phyloP scores from a whole-genome alignment of 2,113 vertebrate species.

The Seriola quinqueradiata region DNA sequence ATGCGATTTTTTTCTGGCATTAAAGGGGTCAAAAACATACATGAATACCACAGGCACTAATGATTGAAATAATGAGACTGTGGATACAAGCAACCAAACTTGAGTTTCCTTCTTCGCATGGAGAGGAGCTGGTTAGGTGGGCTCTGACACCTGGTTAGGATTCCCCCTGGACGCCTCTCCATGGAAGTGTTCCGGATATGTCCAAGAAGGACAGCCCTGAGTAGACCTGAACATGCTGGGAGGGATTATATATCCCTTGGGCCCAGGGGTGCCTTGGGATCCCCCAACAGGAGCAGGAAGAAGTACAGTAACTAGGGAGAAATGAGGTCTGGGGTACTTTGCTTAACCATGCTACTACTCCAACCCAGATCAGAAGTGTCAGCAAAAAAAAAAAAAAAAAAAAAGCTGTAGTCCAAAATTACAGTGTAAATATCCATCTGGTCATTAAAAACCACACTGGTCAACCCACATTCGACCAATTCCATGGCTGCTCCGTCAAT shows the following conservation, averaged over 20 bases:
- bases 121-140: too few relatives aligned
- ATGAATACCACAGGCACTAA: neutral
- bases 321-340: neutral
- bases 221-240: slow-evolving; percentile 1
- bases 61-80: neutral
- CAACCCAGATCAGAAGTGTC: neutral
- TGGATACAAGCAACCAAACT: too few relatives aligned
- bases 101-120: too few relatives aligned
- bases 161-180: neutral
- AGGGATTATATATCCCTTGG: slow-evolving; percentile 2
- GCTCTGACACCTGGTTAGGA: neutral
- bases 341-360: neutral
- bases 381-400: neutral
- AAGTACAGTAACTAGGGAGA: neutral
- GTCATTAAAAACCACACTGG: slow-evolving; percentile 3
- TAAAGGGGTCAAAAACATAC: neutral
- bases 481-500: neutral
- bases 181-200: neutral
- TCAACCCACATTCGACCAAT: neutral
- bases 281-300: neutral
- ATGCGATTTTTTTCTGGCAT: neutral
- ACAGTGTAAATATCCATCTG: neutral
- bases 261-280: neutral
- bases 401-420: neutral
- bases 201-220: neutral